Conservation (phyloP, 2,888 invertebrate genomes). For the Parasteatoda lunata region DNA sequence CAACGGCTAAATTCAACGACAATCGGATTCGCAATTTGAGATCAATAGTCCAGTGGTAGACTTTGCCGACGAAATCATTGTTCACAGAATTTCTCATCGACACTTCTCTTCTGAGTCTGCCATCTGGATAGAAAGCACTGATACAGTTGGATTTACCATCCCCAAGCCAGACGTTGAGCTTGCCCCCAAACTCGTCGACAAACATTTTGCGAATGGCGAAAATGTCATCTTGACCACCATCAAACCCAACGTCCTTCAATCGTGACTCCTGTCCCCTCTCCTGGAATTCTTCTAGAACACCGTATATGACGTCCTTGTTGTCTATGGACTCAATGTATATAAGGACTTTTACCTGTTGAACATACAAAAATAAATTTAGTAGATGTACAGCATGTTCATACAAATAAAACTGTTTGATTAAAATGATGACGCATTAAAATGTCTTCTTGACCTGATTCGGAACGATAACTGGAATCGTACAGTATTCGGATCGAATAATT, state of each 20-base stretch:
- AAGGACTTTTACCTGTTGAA: slow-evolving; percentile 23
- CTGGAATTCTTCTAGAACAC: slow-evolving; percentile 42
- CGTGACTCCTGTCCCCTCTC: slow-evolving; percentile 16
- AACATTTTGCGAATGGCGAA: slow-evolving; percentile 69
- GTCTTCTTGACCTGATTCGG: too few species aligned
- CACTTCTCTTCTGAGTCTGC: slow-evolving; percentile 66
- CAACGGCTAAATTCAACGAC: slow-evolving; percentile 54
- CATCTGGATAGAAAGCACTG: slow-evolving; percentile 69
- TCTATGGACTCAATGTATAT: slow-evolving; percentile 21
- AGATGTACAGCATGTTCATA: neutral
- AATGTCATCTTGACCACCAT: slow-evolving; percentile 70
- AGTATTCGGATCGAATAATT: too few species aligned
- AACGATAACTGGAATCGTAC: too few species aligned
- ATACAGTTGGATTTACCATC: slow-evolving; percentile 71
- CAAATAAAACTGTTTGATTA: too few species aligned
- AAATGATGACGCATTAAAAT: too few species aligned
- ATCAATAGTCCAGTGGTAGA: slow-evolving; percentile 71
- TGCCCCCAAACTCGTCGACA: slow-evolving; percentile 34
- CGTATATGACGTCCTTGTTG: slow-evolving; percentile 22
- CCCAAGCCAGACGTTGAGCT: slow-evolving; percentile 71
- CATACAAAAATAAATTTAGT: neutral
- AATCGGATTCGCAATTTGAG: slow-evolving; percentile 64
- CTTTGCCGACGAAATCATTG: slow-evolving; percentile 65
- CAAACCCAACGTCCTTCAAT: slow-evolving; percentile 68
- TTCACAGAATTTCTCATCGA: slow-evolving; percentile 54